phyloP scores from a whole-genome alignment of 2,113 vertebrate genomes.

The Micronycteris hirsuta region DNA sequence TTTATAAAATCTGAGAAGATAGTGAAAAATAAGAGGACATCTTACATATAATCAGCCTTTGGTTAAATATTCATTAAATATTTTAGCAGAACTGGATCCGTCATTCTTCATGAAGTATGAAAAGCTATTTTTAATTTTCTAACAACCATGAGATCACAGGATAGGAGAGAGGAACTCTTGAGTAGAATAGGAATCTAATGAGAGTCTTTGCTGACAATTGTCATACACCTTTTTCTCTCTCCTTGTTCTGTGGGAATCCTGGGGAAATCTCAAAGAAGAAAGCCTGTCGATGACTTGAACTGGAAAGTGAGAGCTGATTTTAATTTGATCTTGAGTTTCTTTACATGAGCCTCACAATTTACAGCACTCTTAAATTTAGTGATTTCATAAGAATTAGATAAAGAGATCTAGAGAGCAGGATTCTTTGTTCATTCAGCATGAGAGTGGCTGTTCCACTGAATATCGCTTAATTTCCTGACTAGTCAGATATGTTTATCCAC shows the following conservation, averaged over 20 bases:
- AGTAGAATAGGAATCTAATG: neutral
- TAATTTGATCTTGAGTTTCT: slow-evolving; percentile 31
- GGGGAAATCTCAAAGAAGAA: slow-evolving; percentile 16
- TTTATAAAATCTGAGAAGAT: neutral
- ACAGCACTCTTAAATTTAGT: slow-evolving; percentile 9
- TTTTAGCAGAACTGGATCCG: neutral
- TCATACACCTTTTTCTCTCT: neutral
- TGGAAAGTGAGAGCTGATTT: slow-evolving; percentile 20
- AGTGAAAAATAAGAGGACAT: neutral
- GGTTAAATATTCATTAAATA: slow-evolving; percentile 54
- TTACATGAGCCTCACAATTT: neutral
- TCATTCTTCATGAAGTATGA: neutral
- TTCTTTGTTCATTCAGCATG: neutral
- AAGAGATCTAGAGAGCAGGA: neutral
- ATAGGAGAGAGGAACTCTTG: neutral
- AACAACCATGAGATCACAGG: slow-evolving; percentile 16
- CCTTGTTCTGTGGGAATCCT: neutral
- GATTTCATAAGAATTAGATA: neutral
- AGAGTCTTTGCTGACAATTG: neutral
- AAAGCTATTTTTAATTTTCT: slow-evolving; percentile 48
- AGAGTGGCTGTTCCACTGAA: neutral
- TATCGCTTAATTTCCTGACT: slow-evolving; percentile 23
- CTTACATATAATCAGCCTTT: neutral
- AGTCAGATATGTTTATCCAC: neutral
- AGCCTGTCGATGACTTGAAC: neutral